These are phyloP conservation scores for Gonioctena quinquepunctata DNA, from an alignment of 1,140 invertebrate species.

Conservation along the genomic window DNA sequence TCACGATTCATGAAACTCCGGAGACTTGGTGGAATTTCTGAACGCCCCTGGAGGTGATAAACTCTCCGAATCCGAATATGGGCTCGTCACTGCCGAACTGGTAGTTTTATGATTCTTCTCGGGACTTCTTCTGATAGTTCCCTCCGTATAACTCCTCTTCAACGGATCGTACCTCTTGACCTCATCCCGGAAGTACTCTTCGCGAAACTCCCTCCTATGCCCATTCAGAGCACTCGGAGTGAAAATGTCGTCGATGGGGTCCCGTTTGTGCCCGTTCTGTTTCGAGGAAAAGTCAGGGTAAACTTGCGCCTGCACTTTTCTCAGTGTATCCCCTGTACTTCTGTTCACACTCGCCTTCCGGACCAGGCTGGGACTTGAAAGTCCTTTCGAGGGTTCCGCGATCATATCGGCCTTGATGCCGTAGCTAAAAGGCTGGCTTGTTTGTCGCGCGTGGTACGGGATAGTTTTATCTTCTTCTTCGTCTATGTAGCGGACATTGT, in stretches of 20 bases:
- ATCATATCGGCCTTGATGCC: slow-evolving; percentile 63
- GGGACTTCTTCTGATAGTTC: slow-evolving; percentile 42
- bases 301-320: slow-evolving; percentile 52
- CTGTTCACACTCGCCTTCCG: slow-evolving; percentile 62
- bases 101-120: slow-evolving; percentile 42
- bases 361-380: slow-evolving; percentile 76
- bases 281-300: slow-evolving; percentile 41
- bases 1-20: slow-evolving; percentile 58
- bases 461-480: slow-evolving; percentile 63
- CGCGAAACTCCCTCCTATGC: slow-evolving; percentile 39
- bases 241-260: slow-evolving; percentile 53
- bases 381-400: slow-evolving; percentile 60
- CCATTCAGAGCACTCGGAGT: slow-evolving; percentile 47
- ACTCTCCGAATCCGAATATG: slow-evolving; percentile 52
- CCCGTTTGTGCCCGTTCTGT: slow-evolving; percentile 29
- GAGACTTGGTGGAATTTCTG: slow-evolving; percentile 50
- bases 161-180: slow-evolving; percentile 48
- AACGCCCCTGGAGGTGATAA: slow-evolving; percentile 51
- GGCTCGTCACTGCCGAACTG: slow-evolving; percentile 36
- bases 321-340: slow-evolving; percentile 39
- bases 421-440: slow-evolving; percentile 82
- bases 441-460: slow-evolving; percentile 81
- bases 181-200: slow-evolving; percentile 48
- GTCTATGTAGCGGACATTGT: slow-evolving; percentile 53
- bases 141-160: slow-evolving; percentile 51